A percentile compares a stretch with the other conserved stretches of the same genome.
Conservation (phyloP, 2,888 invertebrate species). For the Mycalesis mineus region DNA sequence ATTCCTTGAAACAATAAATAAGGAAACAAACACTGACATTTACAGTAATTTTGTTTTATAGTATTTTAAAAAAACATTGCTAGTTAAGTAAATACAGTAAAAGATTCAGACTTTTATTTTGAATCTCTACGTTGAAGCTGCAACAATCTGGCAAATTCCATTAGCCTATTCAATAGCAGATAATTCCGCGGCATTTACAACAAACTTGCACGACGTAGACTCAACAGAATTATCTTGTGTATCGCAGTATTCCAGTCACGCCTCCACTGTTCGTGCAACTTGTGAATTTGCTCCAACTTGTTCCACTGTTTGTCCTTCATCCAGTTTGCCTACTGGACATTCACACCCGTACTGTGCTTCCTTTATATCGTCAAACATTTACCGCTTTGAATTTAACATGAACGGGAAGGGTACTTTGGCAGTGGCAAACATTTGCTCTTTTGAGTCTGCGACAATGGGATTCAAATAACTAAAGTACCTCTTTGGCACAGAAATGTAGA, state of each 20-base stretch:
- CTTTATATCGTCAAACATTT: background rate
- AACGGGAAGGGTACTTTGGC: background rate
- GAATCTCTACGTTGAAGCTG: background rate
- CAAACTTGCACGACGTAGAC: constrained; percentile 19
- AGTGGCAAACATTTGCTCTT: too few relatives aligned
- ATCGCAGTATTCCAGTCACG: constrained; percentile 21
- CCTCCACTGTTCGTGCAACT: constrained; percentile 17
- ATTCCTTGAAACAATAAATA: too few relatives aligned
- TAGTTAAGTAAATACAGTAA: too few relatives aligned
- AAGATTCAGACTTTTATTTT: background rate
- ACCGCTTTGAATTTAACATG: background rate
- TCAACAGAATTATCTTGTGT: constrained; percentile 19
- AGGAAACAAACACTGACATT: too few relatives aligned
- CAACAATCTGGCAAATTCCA: background rate
- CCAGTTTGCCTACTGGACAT: constrained; percentile 19
- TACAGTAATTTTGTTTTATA: too few relatives aligned
- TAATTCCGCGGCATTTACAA: constrained; percentile 11
- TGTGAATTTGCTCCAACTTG: constrained; percentile 24
- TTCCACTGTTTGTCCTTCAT: constrained; percentile 21
- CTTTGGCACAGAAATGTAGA: too few relatives aligned
- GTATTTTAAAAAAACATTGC: too few relatives aligned
- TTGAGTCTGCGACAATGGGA: too few relatives aligned
- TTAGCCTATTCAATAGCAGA: constrained; percentile 4
- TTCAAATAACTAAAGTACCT: too few relatives aligned
- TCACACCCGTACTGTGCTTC: constrained; percentile 1